These are phyloP conservation scores for chimpanzee (Pan troglodytes) DNA, from an alignment of 2,113 vertebrate species.

Conservation along the genomic window DNA sequence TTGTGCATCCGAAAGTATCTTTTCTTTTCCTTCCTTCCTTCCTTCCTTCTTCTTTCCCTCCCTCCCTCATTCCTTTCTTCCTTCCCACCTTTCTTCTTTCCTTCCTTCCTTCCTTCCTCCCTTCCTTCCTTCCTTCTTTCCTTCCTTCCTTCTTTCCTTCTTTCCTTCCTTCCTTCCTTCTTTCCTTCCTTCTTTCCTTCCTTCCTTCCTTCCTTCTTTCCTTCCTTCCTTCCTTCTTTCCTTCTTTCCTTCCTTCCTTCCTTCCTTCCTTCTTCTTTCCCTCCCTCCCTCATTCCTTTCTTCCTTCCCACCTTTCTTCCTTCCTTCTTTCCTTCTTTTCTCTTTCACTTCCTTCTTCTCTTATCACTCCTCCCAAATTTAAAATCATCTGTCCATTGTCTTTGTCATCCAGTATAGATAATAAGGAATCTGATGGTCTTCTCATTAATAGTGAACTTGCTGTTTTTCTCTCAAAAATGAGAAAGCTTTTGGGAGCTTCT, in stretches of 20 bases:
- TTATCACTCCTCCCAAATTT: background rate
- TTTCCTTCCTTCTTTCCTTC: background rate
- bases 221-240: background rate
- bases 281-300: accelerated
- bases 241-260: accelerated
- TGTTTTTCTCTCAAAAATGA: background rate
- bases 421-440: background rate
- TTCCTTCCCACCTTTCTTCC: no score
- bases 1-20: background rate
- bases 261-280: background rate
- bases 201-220: background rate
- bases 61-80: background rate
- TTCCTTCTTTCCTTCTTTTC: background rate
- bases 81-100: background rate
- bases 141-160: background rate
- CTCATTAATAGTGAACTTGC: background rate
- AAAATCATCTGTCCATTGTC: background rate
- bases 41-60: background rate
- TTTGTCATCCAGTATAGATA: background rate
- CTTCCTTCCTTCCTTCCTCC: background rate
- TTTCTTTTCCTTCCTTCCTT: background rate
- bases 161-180: accelerated
- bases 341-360: background rate
- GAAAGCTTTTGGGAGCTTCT: background rate
- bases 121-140: background rate